Evolutionary conservation across 2,113 vertebrate genomes (phyloP).

Genomic region (Picathartes gymnocephalus): DNA sequence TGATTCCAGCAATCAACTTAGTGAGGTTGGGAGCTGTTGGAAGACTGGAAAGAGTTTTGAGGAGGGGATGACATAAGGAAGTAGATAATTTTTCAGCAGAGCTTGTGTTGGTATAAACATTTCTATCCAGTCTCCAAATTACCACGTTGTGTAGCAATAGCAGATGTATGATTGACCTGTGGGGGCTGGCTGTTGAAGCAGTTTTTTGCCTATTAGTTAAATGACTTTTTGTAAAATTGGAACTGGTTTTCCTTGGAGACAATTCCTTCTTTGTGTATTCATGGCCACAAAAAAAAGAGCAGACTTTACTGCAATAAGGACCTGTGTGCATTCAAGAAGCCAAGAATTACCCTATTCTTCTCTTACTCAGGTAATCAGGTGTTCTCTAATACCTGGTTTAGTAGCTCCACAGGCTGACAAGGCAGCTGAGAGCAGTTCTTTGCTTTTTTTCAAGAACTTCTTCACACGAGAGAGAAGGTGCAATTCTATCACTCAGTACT

Average conservation of each 20-base stretch:
- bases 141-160: accelerated
- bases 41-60: background rate
- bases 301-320: background rate
- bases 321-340: background rate
- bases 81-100: background rate
- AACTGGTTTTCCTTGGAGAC: background rate
- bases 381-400: background rate
- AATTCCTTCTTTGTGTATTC: background rate
- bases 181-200: background rate
- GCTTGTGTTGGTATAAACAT: background rate
- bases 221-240: background rate
- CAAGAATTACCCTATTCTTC: background rate
- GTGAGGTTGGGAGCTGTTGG: background rate
- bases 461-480: background rate
- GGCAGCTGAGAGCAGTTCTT: background rate
- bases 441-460: background rate
- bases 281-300: background rate
- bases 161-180: background rate
- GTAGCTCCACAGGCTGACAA: background rate
- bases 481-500: background rate
- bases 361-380: background rate
- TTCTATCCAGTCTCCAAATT: background rate
- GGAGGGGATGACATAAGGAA: background rate
- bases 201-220: background rate
- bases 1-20: background rate